A percentile compares a stretch with the other conserved stretches of the same genome.
phyloP scores from a whole-genome alignment of 2,113 vertebrate genomes.

The Perognathus longimembris region DNA sequence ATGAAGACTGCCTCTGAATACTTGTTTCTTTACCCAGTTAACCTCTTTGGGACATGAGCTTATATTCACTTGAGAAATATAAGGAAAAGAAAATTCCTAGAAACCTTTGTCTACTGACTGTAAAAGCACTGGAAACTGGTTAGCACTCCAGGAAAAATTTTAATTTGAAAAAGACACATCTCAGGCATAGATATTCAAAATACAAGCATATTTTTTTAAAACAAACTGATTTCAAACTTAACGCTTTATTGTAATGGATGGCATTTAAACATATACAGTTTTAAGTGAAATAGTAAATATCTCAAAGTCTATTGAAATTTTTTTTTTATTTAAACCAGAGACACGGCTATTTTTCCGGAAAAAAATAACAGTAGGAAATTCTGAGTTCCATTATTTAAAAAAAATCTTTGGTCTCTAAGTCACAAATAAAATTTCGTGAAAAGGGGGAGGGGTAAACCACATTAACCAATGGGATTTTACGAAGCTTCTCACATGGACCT shows the following conservation, averaged over 20 bases:
- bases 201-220: background rate
- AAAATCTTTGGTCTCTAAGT: background rate
- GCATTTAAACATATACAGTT: background rate
- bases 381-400: background rate
- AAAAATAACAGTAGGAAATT: background rate
- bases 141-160: background rate
- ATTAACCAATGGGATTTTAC: conserved; percentile 30
- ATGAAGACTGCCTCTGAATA: background rate
- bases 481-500: conserved; percentile 27
- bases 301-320: background rate
- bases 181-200: conserved; percentile 12
- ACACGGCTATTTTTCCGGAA: background rate
- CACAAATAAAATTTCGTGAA: background rate
- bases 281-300: background rate
- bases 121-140: background rate
- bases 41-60: background rate
- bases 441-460: rapidly evolving
- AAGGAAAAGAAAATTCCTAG: background rate
- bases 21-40: background rate
- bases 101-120: conserved; percentile 31
- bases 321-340: background rate
- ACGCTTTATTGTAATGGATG: background rate
- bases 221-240: background rate
- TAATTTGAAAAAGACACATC: background rate
- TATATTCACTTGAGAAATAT: background rate